Percentiles rank a stretch among this genome's conserved stretches.
These are phyloP conservation scores for Archilochus colubris DNA, from an alignment of 2,113 vertebrate genomes.

Conservation along the genomic window DNA sequence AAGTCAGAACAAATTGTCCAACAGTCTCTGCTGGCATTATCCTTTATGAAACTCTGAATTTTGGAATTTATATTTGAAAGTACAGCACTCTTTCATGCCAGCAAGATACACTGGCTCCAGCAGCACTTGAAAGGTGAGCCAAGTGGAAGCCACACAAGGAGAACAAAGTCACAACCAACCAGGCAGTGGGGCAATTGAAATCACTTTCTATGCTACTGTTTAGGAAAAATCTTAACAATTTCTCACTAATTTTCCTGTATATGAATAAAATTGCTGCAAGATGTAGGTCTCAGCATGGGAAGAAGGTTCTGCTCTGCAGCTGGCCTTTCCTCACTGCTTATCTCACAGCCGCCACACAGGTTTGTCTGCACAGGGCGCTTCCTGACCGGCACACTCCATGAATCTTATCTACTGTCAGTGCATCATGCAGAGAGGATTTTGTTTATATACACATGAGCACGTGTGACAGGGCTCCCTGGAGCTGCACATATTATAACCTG, in stretches of 20 bases:
- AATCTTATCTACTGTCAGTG: not conserved
- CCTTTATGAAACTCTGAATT: not conserved
- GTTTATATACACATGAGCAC: not conserved
- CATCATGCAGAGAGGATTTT: not conserved
- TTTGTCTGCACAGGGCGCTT: not conserved
- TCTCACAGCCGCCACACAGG: not conserved
- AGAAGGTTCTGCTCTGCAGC: not conserved
- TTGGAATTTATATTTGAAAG: not conserved
- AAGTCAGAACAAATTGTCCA: not conserved
- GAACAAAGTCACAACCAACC: not conserved
- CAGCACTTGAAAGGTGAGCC: not conserved
- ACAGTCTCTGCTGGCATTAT: not conserved
- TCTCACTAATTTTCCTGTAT: not conserved
- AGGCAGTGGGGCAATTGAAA: not conserved
- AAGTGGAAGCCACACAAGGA: not conserved
- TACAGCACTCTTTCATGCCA: not conserved
- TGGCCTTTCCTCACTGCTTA: not conserved
- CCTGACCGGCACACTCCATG: not conserved
- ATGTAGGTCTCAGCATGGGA: not conserved
- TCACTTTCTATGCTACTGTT: not conserved
- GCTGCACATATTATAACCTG: not conserved
- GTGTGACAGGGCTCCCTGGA: not conserved
- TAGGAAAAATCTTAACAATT: not conserved
- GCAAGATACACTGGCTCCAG: not conserved
- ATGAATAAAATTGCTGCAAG: not conserved